Evolutionary conservation across 2,888 invertebrate species (phyloP).

Genomic region (Xestia sexstrigata): DNA sequence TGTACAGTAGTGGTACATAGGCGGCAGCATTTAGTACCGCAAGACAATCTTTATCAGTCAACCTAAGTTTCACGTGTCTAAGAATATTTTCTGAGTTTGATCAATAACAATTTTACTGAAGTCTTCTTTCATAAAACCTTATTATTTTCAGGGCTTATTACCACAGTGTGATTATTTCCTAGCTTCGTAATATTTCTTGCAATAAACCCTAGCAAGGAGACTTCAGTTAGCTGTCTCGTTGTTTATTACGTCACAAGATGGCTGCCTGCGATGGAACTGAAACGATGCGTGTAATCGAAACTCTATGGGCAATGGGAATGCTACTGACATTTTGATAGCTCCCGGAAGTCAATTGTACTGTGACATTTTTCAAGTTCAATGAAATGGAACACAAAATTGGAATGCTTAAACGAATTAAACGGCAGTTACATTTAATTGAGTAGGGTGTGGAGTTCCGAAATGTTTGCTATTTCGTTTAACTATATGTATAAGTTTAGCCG

Average conservation of each 20-base stretch:
- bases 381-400: slow-evolving; percentile 23
- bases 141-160: slow-evolving; percentile 6
- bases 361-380: slow-evolving; percentile 41
- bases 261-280: slow-evolving; percentile 45
- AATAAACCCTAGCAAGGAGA: slow-evolving; percentile 17
- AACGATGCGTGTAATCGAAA: slow-evolving; percentile 57
- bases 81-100: background rate
- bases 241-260: slow-evolving; percentile 53
- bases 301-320: slow-evolving; percentile 45
- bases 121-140: background rate
- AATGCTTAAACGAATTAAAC: slow-evolving; percentile 30
- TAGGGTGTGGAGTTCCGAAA: background rate
- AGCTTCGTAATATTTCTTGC: slow-evolving; percentile 11
- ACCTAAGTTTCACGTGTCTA: background rate
- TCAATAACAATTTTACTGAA: background rate
- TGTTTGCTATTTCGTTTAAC: background rate
- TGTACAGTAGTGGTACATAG: background rate
- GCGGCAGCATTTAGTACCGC: background rate
- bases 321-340: slow-evolving; percentile 33
- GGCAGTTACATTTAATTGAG: slow-evolving; percentile 21
- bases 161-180: slow-evolving; percentile 13
- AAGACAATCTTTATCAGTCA: background rate
- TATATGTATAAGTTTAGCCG: no score
- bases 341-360: slow-evolving; percentile 37
- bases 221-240: slow-evolving; percentile 14